Percentiles rank a stretch among this genome's conserved stretches.
These are phyloP conservation scores for Trichomalopsis sarcophagae DNA, from an alignment of 1,140 invertebrate genomes.

Conservation along the genomic window DNA sequence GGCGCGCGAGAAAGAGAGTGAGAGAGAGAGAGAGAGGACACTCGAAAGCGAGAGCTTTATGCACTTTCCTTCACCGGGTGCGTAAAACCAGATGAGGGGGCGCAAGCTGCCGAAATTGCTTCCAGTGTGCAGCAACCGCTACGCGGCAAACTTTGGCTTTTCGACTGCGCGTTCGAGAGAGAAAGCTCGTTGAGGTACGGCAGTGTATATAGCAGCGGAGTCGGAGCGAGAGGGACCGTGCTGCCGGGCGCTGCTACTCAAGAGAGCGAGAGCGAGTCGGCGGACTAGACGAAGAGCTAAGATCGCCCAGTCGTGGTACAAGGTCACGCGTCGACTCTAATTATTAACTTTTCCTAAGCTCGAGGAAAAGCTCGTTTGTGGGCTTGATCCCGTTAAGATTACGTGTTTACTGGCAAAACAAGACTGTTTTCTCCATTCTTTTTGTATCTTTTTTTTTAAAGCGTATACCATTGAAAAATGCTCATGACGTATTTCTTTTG, in stretches of 20 bases:
- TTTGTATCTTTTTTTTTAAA: not conserved
- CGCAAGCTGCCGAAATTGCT: slow-evolving; percentile 71
- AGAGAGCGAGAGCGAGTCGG: slow-evolving; percentile 55
- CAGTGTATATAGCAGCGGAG: slow-evolving; percentile 6
- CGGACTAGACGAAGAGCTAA: slow-evolving; percentile 54
- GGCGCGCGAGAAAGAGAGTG: slow-evolving; percentile 57
- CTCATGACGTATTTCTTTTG: no score
- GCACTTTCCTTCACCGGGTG: slow-evolving; percentile 69
- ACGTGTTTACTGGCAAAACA: not conserved
- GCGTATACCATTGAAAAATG: no score
- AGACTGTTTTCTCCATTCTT: not conserved
- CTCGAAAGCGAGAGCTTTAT: slow-evolving; percentile 66
- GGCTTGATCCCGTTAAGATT: not conserved
- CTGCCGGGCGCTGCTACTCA: not conserved
- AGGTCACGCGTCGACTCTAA: slow-evolving; percentile 73
- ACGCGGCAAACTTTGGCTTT: slow-evolving; percentile 71
- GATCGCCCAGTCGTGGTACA: slow-evolving; percentile 58
- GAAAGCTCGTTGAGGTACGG: slow-evolving; percentile 25
- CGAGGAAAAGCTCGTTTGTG: slow-evolving; percentile 1
- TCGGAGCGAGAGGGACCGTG: not conserved
- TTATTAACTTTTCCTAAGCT: slow-evolving; percentile 72
- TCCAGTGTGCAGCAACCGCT: slow-evolving; percentile 68
- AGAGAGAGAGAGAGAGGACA: slow-evolving; percentile 54
- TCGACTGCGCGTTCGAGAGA: slow-evolving; percentile 57
- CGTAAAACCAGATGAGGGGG: slow-evolving; percentile 63